Conservation (phyloP, 2,113 vertebrate genomes). For the Leucosticte australis region DNA sequence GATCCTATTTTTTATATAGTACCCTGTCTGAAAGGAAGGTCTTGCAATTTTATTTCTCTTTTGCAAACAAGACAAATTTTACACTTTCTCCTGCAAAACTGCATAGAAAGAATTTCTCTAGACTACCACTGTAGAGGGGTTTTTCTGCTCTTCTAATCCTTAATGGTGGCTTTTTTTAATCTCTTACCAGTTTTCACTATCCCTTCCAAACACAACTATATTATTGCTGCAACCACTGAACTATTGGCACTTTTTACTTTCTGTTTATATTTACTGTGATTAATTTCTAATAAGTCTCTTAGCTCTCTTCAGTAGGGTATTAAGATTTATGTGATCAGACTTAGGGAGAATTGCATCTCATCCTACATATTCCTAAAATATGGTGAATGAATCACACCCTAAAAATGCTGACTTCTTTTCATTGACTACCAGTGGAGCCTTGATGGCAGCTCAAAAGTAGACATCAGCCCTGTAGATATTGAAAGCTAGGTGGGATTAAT, state of each 20-base stretch:
- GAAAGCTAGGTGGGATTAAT: neutral
- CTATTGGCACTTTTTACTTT: neutral
- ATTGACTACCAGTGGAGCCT: neutral
- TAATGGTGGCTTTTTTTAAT: neutral
- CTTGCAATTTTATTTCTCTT: neutral
- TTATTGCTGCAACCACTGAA: neutral
- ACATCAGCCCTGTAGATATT: neutral
- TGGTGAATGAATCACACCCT: neutral
- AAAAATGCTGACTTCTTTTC: conserved; percentile 16
- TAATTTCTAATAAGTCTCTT: neutral
- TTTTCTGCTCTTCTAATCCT: neutral
- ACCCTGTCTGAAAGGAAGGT: neutral
- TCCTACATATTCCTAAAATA: neutral
- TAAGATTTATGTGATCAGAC: neutral
- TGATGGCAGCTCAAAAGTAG: neutral
- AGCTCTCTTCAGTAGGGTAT: neutral
- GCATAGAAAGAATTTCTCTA: neutral
- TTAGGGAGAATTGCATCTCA: neutral
- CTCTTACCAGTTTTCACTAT: neutral
- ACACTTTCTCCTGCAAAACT: neutral
- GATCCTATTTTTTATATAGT: neutral
- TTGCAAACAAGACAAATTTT: neutral
- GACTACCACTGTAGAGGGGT: accelerated
- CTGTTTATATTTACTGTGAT: neutral
- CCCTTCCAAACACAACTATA: neutral